Evolutionary conservation across 2,797 vertebrate species (phyloP).

Genomic region (Chaunax sp.): DNA sequence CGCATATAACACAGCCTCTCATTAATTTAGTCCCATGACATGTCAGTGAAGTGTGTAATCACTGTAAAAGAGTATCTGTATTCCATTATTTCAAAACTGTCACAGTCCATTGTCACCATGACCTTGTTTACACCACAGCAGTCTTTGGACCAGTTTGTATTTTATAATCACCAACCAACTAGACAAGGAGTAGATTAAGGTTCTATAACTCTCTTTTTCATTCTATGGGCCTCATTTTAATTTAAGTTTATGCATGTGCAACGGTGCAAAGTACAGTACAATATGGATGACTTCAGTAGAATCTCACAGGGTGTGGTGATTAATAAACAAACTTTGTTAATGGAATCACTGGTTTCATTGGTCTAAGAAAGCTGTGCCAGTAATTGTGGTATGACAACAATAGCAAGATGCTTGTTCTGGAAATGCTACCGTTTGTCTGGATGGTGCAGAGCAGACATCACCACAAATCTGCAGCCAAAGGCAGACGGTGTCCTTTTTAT

Average conservation of each 20-base stretch:
- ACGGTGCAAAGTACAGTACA: background rate
- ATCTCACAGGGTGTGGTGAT: conserved; percentile 6
- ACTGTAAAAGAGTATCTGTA: background rate
- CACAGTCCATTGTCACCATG: conserved; percentile 15
- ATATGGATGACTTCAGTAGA: no score
- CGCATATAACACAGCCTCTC: background rate
- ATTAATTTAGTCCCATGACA: background rate
- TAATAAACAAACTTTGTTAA: background rate
- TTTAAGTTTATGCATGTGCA: background rate
- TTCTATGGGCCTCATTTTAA: background rate
- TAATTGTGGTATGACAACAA: background rate
- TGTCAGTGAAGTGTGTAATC: background rate
- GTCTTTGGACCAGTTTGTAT: background rate
- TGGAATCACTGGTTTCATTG: background rate
- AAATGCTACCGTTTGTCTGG: background rate
- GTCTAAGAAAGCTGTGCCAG: background rate
- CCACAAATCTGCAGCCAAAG: background rate
- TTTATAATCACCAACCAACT: background rate
- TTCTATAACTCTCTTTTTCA: background rate
- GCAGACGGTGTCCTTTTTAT: background rate
- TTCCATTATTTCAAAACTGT: background rate
- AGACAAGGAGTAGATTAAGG: background rate
- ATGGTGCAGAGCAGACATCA: background rate
- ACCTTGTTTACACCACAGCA: conserved; percentile 19
- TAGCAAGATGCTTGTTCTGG: background rate